phyloP scores from a whole-genome alignment of 2,113 vertebrate genomes.

The Glareola pratincola region DNA sequence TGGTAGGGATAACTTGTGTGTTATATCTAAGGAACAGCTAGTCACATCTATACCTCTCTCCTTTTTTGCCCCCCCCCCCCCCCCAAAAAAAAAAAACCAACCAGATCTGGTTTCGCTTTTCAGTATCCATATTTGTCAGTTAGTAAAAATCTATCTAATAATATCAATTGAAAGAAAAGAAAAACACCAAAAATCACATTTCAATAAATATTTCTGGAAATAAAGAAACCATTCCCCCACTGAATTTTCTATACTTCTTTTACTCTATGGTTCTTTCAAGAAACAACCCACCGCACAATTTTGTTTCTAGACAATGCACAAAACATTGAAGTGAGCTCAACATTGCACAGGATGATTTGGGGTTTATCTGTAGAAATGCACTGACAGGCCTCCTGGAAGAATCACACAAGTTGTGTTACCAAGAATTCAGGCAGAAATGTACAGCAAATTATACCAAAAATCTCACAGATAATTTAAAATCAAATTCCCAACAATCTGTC shows the following conservation, averaged over 20 bases:
- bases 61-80: rapidly evolving
- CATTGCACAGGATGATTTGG: neutral
- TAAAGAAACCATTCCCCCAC: rapidly evolving
- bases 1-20: neutral
- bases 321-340: neutral
- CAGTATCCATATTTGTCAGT: neutral
- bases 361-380: neutral
- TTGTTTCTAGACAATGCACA: neutral
- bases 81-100: neutral
- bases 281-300: neutral
- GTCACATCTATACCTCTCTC: neutral
- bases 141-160: neutral
- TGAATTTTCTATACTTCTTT: neutral
- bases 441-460: neutral
- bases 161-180: neutral
- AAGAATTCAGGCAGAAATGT: neutral
- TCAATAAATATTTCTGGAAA: neutral
- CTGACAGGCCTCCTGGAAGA: neutral
- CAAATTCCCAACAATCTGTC: neutral
- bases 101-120: neutral
- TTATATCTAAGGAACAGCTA: neutral
- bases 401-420: neutral
- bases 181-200: neutral
- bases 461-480: neutral
- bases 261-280: neutral